These are phyloP conservation scores for Phalanger gymnotis DNA, from an alignment of 2,797 vertebrate genomes.

Conservation along the genomic window DNA sequence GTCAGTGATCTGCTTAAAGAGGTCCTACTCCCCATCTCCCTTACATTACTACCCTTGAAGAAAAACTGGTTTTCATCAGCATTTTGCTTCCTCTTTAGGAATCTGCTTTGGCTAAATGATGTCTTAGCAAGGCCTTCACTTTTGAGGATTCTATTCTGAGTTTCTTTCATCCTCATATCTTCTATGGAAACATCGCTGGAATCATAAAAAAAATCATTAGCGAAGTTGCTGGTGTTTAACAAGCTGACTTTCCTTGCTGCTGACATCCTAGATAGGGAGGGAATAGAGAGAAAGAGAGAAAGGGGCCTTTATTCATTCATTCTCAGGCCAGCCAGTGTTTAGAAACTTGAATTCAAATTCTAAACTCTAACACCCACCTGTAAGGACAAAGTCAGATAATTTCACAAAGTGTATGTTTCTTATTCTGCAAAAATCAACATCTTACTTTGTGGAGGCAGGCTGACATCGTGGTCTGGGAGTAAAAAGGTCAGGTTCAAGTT, in stretches of 20 bases:
- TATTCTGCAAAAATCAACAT: neutral
- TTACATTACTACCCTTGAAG: fast-evolving
- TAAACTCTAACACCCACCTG: neutral
- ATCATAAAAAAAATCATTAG: neutral
- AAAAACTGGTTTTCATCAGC: neutral
- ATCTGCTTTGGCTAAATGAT: conserved; percentile 76
- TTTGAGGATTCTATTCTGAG: conserved; percentile 9
- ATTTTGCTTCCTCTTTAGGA: conserved; percentile 84
- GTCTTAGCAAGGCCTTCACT: conserved; percentile 33
- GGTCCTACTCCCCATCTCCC: fast-evolving
- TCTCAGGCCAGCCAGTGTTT: neutral
- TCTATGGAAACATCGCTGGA: conserved; percentile 74
- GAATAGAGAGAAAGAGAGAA: neutral
- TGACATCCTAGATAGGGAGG: conserved; percentile 35
- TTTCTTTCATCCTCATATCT: conserved; percentile 63
- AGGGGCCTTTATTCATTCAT: neutral
- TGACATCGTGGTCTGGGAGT: neutral
- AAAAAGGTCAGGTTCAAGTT: neutral
- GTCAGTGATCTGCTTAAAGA: fast-evolving
- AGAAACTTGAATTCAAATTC: neutral
- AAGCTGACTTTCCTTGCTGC: conserved; percentile 26
- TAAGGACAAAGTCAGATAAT: neutral
- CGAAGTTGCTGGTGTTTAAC: conserved; percentile 26
- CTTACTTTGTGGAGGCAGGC: neutral
- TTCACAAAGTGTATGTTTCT: neutral